Evolutionary conservation across 2,797 vertebrate genomes (phyloP).

Genomic region (Neosalanx taihuensis): DNA sequence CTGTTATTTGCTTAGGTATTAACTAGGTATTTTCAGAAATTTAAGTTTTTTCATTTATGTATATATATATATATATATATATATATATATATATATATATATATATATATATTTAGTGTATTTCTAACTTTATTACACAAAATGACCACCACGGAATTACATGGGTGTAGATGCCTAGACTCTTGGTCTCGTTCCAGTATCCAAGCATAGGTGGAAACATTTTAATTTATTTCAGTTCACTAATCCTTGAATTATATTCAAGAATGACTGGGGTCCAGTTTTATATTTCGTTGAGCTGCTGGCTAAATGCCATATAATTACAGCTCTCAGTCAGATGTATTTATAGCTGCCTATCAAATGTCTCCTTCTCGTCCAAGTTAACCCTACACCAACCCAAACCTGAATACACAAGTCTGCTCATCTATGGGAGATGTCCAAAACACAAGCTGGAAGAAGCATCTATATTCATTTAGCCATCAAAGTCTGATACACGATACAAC

Average conservation of each 20-base stretch:
- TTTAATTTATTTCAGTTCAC: no score
- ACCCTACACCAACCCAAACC: background rate
- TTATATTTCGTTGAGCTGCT: background rate
- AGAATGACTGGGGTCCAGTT: slow-evolving; percentile 2
- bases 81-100: no score
- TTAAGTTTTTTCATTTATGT: no score
- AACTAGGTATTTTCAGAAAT: no score
- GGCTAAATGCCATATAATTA: slow-evolving; percentile 3
- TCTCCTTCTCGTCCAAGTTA: background rate
- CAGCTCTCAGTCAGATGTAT: background rate
- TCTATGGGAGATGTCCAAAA: background rate
- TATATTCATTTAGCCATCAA: background rate
- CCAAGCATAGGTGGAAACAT: no score
- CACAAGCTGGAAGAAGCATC: background rate
- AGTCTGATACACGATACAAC: background rate
- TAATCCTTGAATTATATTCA: background rate
- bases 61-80: no score
- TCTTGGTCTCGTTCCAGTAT: no score
- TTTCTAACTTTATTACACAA: background rate
- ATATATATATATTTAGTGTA: no score
- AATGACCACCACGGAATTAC: background rate
- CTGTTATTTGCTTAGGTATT: background rate
- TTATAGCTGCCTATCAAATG: slow-evolving; percentile 2
- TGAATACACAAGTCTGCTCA: background rate
- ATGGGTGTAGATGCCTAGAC: no score